A percentile compares a stretch with the other conserved stretches of the same genome.
Evolutionary conservation across 2,888 invertebrate genomes (phyloP).

Genomic region (Chouioia cunea): DNA sequence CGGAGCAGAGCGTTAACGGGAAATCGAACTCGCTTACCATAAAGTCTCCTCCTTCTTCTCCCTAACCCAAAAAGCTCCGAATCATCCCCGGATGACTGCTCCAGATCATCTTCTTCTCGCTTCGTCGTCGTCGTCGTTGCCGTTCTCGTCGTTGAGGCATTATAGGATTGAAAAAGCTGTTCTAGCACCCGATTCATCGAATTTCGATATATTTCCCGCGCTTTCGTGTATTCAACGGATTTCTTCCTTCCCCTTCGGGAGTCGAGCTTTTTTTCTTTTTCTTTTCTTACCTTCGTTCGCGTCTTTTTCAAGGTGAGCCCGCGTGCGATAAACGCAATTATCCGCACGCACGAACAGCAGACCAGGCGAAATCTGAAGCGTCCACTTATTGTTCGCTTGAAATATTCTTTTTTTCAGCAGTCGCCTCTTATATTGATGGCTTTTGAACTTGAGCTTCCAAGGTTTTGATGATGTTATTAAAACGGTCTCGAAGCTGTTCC

Average conservation of each 20-base stretch:
- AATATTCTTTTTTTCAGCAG: background rate
- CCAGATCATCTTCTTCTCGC: slow-evolving; percentile 27
- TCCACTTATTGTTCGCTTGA: slow-evolving; percentile 28
- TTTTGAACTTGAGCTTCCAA: background rate
- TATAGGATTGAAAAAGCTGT: slow-evolving; percentile 43
- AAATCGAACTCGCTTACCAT: slow-evolving; percentile 67
- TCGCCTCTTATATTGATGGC: background rate
- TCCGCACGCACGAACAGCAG: slow-evolving; percentile 46
- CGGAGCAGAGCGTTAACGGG: slow-evolving; percentile 58
- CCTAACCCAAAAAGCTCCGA: slow-evolving; percentile 54
- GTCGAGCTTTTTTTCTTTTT: background rate
- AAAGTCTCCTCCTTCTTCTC: slow-evolving; percentile 55
- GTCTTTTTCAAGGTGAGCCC: slow-evolving; percentile 19
- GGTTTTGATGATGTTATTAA: slow-evolving; percentile 19
- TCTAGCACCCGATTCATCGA: slow-evolving; percentile 32
- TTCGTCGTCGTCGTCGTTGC: too few species aligned
- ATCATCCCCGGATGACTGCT: slow-evolving; percentile 52
- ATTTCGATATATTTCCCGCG: slow-evolving; percentile 33
- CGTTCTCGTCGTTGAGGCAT: too few species aligned
- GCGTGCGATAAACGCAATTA: slow-evolving; percentile 45
- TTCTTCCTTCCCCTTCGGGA: background rate
- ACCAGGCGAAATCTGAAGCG: slow-evolving; percentile 25
- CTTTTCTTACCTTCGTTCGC: background rate
- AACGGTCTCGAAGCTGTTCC: background rate
- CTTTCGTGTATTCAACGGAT: slow-evolving; percentile 37